Evolutionary conservation across 2,888 invertebrate species (phyloP), one percentile per base, ranked within the genome.

Genomic region (Elysia crispata): DNA sequence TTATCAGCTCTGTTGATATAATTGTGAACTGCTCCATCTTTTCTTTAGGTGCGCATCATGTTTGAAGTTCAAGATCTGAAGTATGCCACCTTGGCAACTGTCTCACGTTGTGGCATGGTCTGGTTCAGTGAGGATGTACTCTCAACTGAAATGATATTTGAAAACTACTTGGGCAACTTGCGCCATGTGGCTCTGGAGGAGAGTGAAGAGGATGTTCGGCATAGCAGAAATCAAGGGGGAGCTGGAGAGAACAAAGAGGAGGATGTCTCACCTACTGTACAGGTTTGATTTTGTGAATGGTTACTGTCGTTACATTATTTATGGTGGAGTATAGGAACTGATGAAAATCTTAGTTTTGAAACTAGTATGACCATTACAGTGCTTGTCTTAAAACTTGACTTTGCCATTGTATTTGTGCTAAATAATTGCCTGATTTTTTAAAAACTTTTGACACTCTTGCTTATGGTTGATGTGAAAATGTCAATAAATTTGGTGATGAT

Each of bases 71-170:
- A 99, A 94, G 99, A 99, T 93, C 93, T 99, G 89, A 97, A 97
- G 92, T 99, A 97, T 92, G 99, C 99, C 0, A 99, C 99, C 0
- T 93, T 99, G 85, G 99, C 99, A 25, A 99, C 99, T 0, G 99
- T 99, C 0, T 98, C 98, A 6, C 97, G 99, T 92, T 99, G 99
- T 92, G 99, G 99, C 85, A 99, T 99, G 99, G 98, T 99, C 66
- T 99, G 99, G 99, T 99, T 99, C 95, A 98, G 98, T 15, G 99
- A 99, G 92, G 99, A 99, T 92, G 98, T 99, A 0, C 95, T 99
- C 8, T 97, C 98, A 0, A 97, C 97, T 0, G 99, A 99, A 92
- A 99, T 99, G 99, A 96, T 99, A 87, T 98, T 98, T 93, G 98
- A 99, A 90, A 97, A 99, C 93, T 99, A 97, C 93, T 94, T 99